These are phyloP conservation scores for Stigmatopora argus DNA, from an alignment of 2,113 vertebrate species.

Conservation along the genomic window DNA sequence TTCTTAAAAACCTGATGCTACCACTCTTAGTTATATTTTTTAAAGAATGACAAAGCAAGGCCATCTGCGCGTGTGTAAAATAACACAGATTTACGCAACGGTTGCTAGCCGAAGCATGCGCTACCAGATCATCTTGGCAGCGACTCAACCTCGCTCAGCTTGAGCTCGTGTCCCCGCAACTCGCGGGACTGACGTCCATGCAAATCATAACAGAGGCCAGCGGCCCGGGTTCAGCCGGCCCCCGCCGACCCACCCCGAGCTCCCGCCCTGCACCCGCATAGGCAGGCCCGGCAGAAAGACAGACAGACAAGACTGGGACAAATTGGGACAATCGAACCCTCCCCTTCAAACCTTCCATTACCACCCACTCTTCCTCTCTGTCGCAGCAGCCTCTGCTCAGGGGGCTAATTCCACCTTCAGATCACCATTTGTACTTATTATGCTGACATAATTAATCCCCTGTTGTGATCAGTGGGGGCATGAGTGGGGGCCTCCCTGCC, in stretches of 20 bases:
- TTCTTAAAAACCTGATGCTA: no score
- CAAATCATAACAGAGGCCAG: conserved; percentile 71
- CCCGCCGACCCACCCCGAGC: conserved; percentile 51
- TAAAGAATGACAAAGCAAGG: neutral
- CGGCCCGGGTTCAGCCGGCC: conserved; percentile 35
- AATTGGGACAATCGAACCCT: conserved; percentile 60
- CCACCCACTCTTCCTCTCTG: conserved; percentile 58
- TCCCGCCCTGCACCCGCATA: conserved; percentile 51
- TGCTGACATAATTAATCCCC: conserved; percentile 81
- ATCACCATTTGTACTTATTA: conserved; percentile 82
- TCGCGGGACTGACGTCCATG: conserved; percentile 62
- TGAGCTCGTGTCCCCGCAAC: conserved; percentile 38
- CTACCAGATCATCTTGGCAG: neutral
- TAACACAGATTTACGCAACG: neutral
- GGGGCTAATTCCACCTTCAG: conserved; percentile 77
- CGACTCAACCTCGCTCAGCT: conserved; percentile 41
- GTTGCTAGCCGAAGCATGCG: neutral
- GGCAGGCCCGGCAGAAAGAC: conserved; percentile 51
- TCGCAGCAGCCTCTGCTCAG: conserved; percentile 64
- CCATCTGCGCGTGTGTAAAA: neutral
- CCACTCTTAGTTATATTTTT: neutral
- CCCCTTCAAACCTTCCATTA: conserved; percentile 34
- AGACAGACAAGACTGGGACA: conserved; percentile 65
- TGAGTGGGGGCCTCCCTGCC: conserved; percentile 62
- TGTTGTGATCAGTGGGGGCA: conserved; percentile 81